Percentiles rank a stretch among this genome's conserved stretches.
phyloP scores from a whole-genome alignment of 30 jellyfish, hydroid and myxozoan genomes.

The Hydractinia echinata region DNA sequence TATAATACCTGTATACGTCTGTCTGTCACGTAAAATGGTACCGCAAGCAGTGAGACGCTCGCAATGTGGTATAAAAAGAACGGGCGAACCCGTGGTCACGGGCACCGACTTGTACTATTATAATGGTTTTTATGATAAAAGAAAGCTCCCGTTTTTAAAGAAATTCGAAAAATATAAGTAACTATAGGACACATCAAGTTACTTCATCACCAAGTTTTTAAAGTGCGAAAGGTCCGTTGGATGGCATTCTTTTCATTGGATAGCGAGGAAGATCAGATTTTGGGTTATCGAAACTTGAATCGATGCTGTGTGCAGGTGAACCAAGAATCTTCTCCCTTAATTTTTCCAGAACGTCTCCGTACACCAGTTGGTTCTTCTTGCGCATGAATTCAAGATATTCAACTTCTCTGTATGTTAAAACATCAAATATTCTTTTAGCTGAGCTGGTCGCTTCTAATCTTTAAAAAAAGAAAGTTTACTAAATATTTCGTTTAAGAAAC shows the following conservation, averaged over 20 bases:
- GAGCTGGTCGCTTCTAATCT: too few species aligned
- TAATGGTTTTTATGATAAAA: too few species aligned
- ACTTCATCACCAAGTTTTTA: not conserved
- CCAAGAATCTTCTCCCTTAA: constrained; percentile 1
- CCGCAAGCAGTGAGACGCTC: too few species aligned
- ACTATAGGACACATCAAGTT: too few species aligned
- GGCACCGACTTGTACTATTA: too few species aligned
- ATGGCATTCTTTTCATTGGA: not conserved
- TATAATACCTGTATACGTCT: too few species aligned
- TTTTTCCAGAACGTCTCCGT: constrained; percentile 19
- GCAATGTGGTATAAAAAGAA: too few species aligned
- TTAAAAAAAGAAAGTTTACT: not conserved
- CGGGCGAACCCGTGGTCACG: too few species aligned
- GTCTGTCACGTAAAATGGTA: too few species aligned
- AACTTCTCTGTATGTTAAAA: constrained; percentile 17
- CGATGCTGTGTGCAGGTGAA: constrained; percentile 14
- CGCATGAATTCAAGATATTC: constrained; percentile 25
- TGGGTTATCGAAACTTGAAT: constrained; percentile 9
- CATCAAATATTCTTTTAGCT: not conserved
- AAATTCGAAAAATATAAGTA: too few species aligned
- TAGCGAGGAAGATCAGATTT: not conserved
- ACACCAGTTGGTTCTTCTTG: not conserved
- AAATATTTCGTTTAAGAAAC: too few species aligned
- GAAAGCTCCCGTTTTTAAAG: too few species aligned
- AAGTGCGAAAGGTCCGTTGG: not conserved